Conservation (phyloP, 53 echinoderm and acorn worm species). For the Apostichopus leukothele region DNA sequence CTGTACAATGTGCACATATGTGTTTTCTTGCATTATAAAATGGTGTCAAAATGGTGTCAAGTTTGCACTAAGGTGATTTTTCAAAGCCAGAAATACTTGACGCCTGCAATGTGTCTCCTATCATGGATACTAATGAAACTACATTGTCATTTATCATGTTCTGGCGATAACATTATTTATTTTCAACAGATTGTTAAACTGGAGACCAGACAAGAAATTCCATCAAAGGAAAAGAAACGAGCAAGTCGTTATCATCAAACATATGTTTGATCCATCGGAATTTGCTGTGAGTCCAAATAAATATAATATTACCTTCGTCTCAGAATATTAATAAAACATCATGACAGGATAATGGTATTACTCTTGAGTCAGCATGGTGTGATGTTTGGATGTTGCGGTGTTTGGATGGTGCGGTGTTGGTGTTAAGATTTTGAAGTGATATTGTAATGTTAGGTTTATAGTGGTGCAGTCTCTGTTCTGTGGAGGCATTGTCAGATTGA, state of each 20-base stretch:
- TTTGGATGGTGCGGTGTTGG: no score
- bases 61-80: background rate
- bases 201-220: conserved; percentile 88
- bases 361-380: no score
- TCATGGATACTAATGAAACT: background rate
- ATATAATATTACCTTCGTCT: background rate
- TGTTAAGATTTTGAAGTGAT: no score
- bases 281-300: conserved; percentile 73
- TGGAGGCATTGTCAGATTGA: no score
- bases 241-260: conserved; percentile 85
- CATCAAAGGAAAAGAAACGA: conserved; percentile 80
- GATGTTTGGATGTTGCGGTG: no score
- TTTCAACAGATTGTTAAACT: conserved; percentile 68
- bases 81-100: background rate
- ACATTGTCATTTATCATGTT: background rate
- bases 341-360: no score
- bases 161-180: background rate
- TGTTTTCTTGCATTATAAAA: no score
- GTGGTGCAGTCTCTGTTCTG: no score
- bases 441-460: no score
- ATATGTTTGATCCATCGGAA: conserved; percentile 80
- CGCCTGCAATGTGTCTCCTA: background rate
- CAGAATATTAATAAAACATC: background rate
- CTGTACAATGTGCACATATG: no score
- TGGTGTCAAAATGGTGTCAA: background rate